phyloP scores from a whole-genome alignment of 2,113 vertebrate genomes.

The Chauna torquata region DNA sequence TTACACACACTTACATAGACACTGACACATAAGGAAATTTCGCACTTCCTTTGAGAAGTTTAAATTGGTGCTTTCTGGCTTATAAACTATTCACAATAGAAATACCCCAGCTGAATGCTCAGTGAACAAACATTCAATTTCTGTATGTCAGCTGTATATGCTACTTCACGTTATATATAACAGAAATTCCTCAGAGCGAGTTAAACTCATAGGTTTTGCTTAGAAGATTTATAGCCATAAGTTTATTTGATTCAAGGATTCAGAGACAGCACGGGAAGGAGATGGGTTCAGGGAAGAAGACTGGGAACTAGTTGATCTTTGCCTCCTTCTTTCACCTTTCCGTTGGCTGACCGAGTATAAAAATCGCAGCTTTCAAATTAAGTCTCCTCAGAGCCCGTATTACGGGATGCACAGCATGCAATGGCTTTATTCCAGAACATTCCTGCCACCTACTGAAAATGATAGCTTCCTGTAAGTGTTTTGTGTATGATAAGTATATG shows the following conservation, averaged over 20 bases:
- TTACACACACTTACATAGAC: neutral
- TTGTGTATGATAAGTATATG: neutral
- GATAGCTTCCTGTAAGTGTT: neutral
- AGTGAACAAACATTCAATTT: neutral
- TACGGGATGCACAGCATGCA: rapidly evolving
- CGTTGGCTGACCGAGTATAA: neutral
- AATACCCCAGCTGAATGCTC: constrained; percentile 4
- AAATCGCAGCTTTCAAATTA: neutral
- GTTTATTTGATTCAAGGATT: neutral
- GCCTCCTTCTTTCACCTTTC: neutral
- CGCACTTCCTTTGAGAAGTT: neutral
- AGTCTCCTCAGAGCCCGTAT: neutral
- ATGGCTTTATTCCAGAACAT: neutral
- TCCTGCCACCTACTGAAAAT: neutral
- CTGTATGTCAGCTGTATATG: neutral
- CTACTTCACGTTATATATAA: neutral
- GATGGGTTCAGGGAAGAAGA: neutral
- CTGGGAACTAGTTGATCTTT: neutral
- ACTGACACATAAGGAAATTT: neutral
- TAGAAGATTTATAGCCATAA: neutral
- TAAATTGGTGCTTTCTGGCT: neutral
- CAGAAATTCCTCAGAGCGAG: neutral
- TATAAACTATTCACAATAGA: neutral
- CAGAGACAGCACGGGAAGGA: neutral
- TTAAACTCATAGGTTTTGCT: neutral